These are phyloP conservation scores for Chironomus tepperi DNA, from an alignment of 1,140 invertebrate species.

Conservation along the genomic window DNA sequence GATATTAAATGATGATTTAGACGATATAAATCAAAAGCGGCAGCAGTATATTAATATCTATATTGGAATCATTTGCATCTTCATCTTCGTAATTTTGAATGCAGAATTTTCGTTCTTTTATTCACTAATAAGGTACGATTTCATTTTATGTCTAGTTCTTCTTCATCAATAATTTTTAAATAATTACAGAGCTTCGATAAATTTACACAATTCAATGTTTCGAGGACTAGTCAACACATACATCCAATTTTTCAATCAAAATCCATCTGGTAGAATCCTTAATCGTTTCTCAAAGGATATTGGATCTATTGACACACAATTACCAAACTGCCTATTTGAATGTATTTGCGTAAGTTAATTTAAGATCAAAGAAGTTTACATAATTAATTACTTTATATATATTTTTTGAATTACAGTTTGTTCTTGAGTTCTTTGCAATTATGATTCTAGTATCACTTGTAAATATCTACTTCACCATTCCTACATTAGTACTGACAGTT, in stretches of 20 bases:
- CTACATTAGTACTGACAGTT: conserved; percentile 53
- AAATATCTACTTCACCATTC: conserved; percentile 60
- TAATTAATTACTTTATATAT: background rate
- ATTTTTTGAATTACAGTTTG: conserved; percentile 44
- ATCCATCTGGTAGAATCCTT: conserved; percentile 42
- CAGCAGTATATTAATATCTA: conserved; percentile 34
- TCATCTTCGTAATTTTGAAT: conserved; percentile 34
- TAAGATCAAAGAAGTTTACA: background rate
- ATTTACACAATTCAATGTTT: conserved; percentile 56
- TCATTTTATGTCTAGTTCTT: conserved; percentile 14
- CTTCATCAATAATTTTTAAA: conserved; percentile 47
- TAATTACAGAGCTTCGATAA: conserved; percentile 48
- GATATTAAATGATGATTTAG: background rate
- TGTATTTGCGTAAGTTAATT: conserved; percentile 1
- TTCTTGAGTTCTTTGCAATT: conserved; percentile 59
- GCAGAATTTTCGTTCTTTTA: background rate
- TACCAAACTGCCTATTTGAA: conserved; percentile 25
- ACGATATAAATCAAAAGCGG: conserved; percentile 27
- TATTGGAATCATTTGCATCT: conserved; percentile 31
- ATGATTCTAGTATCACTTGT: conserved; percentile 58
- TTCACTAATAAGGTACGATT: background rate
- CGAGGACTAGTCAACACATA: conserved; percentile 41
- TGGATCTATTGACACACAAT: conserved; percentile 27
- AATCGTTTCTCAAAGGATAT: conserved; percentile 42
- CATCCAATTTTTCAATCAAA: conserved; percentile 48